phyloP scores from a whole-genome alignment of 1,140 invertebrate species.

The Leptinotarsa lineolata region DNA sequence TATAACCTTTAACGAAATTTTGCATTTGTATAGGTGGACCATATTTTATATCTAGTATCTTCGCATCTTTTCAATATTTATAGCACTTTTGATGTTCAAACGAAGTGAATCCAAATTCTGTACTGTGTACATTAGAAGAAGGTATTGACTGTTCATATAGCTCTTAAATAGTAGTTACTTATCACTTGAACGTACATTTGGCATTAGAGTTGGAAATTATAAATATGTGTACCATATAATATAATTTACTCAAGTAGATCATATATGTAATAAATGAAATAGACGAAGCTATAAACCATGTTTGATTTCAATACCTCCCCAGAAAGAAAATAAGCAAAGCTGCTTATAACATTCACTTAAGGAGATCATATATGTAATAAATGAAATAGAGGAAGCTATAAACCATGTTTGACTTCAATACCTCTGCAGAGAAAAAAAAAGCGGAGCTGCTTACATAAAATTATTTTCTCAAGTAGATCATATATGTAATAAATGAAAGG shows the following conservation, averaged over 20 bases:
- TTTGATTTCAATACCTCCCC: background rate
- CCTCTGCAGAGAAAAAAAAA: too few species aligned
- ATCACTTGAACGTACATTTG: background rate
- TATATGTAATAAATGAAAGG: too few species aligned
- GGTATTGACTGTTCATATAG: background rate
- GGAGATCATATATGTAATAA: too few species aligned
- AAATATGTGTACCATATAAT: slow-evolving; percentile 22
- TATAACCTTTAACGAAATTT: background rate
- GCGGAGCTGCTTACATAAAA: too few species aligned
- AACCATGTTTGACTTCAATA: too few species aligned
- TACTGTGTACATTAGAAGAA: background rate
- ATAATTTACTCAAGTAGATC: background rate
- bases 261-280: background rate
- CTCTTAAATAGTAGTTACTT: background rate
- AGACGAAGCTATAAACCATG: background rate
- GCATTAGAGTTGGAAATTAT: slow-evolving; percentile 17
- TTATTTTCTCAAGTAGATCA: too few species aligned
- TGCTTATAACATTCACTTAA: too few species aligned
- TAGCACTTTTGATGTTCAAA: background rate
- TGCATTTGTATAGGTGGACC: background rate
- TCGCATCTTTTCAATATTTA: background rate
- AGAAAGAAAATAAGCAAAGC: background rate
- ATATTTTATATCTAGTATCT: background rate
- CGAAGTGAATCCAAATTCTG: background rate
- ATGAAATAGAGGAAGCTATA: too few species aligned